Evolutionary conservation across 2,888 invertebrate genomes (phyloP), one percentile per base, ranked within the genome.

Genomic region (Agrotis clavis): DNA sequence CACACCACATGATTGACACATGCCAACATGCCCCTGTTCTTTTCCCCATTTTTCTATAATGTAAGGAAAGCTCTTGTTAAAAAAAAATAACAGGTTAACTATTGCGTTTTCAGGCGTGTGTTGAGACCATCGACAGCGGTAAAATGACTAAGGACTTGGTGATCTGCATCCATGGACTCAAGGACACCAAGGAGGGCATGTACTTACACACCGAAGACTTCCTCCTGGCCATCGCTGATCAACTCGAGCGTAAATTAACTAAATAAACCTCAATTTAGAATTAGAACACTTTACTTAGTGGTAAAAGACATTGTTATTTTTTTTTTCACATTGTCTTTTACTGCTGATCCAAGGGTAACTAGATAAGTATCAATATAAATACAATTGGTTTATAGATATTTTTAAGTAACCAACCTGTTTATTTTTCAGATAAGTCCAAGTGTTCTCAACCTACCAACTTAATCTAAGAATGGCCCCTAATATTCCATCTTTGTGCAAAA

Each of bases 91-190:
- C 9, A 41, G 11, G 41, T 11, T 41, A 41, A 2, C 2, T 41
- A 30, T 53, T 25, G 13, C 6, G 51, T 89, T 90, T 90, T 30
- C 91, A 96, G 92, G 98, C 98, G 0, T 99, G 99, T 91, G 97
- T 99, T 3, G 98, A 98, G 87, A 98, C 98, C 81, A 97, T 99
- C 13, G 98, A 99, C 91, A 96, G 97, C 75, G 99, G 99, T 54
- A 97, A 98, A 90, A 97, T 98, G 98, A 99, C 99, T 19, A 99
- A 99, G 95, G 99, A 99, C 95, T 96, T 99, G 87, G 98, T 98
- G 21, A 98, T 97, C 76, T 98, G 98, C 90, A 98, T 99, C 90
- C 98, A 99, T 91, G 99, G 99, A 35, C 87, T 98, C 83, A 97
- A 97, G 74, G 98, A 98, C 90, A 98, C 98, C 18, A 98, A 98